A percentile compares a stretch with the other conserved stretches of the same genome.
Evolutionary conservation across 2,113 vertebrate genomes (phyloP).

Genomic region (Marcusenius ussheri): DNA sequence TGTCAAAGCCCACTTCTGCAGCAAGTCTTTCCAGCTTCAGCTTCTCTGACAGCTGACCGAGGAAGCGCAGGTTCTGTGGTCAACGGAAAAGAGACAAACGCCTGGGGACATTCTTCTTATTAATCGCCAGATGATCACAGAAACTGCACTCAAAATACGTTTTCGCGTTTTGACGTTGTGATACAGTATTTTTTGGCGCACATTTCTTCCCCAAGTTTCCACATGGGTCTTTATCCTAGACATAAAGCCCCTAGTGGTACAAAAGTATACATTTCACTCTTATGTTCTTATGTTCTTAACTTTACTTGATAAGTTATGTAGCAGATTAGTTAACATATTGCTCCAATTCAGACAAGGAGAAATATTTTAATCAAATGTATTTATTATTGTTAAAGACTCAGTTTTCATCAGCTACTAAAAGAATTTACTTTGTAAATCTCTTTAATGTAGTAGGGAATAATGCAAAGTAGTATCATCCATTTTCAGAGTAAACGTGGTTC

Average conservation of each 20-base stretch:
- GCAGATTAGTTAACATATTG: background rate
- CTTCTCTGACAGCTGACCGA: slow-evolving; percentile 73
- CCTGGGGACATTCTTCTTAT: background rate
- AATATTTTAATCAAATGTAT: background rate
- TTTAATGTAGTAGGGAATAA: background rate
- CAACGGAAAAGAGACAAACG: background rate
- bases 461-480: background rate
- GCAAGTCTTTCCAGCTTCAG: slow-evolving; percentile 70
- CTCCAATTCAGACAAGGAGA: background rate
- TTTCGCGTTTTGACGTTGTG: background rate
- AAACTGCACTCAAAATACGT: background rate
- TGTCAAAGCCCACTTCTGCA: slow-evolving; percentile 75
- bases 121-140: background rate
- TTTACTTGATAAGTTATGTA: background rate
- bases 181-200: background rate
- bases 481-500: background rate
- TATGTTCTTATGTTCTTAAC: background rate
- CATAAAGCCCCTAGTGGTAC: background rate
- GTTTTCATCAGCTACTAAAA: background rate
- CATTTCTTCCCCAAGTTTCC: background rate
- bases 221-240: background rate
- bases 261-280: background rate
- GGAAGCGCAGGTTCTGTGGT: slow-evolving; percentile 73
- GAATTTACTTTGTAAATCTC: background rate
- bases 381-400: background rate